These are phyloP conservation scores for Damaliscus lunatus DNA, from an alignment of 2,113 vertebrate species.

Conservation along the genomic window DNA sequence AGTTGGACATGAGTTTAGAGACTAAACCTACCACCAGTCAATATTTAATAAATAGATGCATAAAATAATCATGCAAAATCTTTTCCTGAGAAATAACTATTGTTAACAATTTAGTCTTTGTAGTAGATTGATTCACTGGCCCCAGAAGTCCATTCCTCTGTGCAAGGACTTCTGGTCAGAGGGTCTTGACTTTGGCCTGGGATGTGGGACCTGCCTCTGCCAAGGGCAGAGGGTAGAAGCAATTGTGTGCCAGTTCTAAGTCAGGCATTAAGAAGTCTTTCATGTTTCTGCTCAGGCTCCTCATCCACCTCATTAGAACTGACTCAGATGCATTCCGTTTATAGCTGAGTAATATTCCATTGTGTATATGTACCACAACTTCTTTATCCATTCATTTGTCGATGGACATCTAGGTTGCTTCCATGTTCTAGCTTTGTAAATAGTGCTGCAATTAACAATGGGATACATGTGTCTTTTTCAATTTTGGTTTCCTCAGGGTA, in stretches of 20 bases:
- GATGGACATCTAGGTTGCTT: background rate
- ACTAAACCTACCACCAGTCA: background rate
- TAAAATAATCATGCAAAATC: background rate
- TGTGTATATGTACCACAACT: background rate
- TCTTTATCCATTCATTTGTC: background rate
- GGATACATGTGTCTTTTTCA: background rate
- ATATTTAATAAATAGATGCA: background rate
- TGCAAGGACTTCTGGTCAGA: background rate
- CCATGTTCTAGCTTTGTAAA: background rate
- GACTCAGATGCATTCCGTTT: background rate
- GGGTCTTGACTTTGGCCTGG: background rate
- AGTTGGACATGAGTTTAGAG: background rate
- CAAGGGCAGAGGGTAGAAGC: background rate
- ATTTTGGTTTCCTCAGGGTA: background rate
- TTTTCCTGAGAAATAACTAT: background rate
- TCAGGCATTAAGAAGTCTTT: background rate
- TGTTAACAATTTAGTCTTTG: background rate
- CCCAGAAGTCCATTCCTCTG: background rate
- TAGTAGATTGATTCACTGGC: background rate
- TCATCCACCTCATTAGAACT: background rate
- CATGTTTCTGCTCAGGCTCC: background rate
- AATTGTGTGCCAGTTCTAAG: background rate
- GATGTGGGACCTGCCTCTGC: no score
- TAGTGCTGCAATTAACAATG: background rate
- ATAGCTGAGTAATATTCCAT: background rate